phyloP scores from a whole-genome alignment of 2,113 vertebrate species.

The Brachypteracias leptosomus region DNA sequence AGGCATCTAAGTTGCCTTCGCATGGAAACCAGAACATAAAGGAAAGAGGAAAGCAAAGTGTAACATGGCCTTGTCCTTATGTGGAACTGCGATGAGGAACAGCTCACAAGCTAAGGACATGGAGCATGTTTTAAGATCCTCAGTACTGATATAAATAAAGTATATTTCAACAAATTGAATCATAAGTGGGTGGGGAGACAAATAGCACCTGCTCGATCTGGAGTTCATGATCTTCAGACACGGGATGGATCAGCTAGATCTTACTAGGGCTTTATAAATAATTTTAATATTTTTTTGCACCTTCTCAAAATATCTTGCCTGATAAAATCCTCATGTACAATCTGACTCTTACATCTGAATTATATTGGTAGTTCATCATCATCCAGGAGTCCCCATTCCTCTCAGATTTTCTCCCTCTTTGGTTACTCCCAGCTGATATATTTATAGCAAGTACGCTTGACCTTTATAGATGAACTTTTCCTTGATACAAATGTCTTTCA shows the following conservation, averaged over 20 bases:
- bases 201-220: background rate
- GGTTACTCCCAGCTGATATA: background rate
- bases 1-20: background rate
- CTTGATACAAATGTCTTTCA: background rate
- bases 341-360: background rate
- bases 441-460: background rate
- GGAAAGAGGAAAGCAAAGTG: background rate
- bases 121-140: background rate
- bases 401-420: background rate
- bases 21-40: background rate
- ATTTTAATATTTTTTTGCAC: background rate
- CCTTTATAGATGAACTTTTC: background rate
- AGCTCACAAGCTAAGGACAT: background rate
- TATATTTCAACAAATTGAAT: background rate
- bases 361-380: background rate
- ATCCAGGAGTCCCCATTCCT: background rate
- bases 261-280: background rate
- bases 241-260: background rate
- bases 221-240: background rate
- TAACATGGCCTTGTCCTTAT: background rate
- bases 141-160: background rate
- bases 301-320: background rate
- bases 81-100: background rate
- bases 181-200: background rate
- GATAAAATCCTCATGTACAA: background rate